Evolutionary conservation across 2,888 invertebrate genomes (phyloP).

Genomic region (Lasioglossum malachurum): DNA sequence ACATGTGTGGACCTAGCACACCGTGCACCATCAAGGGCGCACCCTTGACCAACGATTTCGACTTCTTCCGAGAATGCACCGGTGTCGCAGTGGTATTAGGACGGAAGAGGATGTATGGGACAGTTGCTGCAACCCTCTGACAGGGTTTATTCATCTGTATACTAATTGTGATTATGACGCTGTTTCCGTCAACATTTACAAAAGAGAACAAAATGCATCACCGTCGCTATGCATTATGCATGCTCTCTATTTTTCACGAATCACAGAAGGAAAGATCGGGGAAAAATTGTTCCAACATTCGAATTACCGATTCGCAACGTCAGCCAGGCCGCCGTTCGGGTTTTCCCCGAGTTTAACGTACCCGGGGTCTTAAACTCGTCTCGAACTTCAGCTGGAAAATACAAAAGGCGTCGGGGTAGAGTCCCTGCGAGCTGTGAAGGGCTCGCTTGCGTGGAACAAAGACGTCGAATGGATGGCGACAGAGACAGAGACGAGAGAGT

Average conservation of each 20-base stretch:
- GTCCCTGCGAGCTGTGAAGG: conserved; percentile 6
- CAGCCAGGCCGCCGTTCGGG: conserved; percentile 10
- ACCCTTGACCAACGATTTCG: conserved; percentile 29
- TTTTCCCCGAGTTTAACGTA: background rate
- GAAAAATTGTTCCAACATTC: background rate
- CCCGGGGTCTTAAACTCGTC: conserved; percentile 39
- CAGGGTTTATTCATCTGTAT: background rate
- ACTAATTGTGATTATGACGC: background rate
- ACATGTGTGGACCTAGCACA: conserved; percentile 55
- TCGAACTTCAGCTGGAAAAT: conserved; percentile 36
- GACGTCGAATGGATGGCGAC: background rate
- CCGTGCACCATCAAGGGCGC: background rate
- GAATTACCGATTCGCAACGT: conserved; percentile 28
- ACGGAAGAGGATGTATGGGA: background rate
- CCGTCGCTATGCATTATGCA: background rate
- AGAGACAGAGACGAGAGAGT: background rate
- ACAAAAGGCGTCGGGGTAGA: conserved; percentile 36
- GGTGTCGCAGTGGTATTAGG: background rate
- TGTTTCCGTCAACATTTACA: background rate
- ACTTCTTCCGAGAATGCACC: background rate
- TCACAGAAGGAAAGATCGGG: background rate
- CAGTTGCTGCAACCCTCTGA: background rate
- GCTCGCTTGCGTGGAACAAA: background rate
- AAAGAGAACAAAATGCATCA: background rate
- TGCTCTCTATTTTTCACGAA: background rate